Conservation (phyloP, 2,113 vertebrate genomes). For the Macquaria australasica region DNA sequence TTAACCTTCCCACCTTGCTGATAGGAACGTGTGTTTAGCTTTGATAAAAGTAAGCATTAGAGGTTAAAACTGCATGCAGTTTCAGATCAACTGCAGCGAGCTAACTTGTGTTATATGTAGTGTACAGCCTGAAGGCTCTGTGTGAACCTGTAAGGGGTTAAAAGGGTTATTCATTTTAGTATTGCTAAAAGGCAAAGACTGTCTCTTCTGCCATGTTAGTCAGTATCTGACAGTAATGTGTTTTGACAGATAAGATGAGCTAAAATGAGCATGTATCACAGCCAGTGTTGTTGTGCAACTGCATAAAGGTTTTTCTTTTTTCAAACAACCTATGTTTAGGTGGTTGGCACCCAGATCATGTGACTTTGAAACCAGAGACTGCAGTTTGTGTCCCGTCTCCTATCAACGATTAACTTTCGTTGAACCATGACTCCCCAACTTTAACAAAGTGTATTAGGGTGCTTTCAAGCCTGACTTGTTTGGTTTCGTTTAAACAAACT, state of each 20-base stretch:
- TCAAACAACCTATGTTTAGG: not conserved
- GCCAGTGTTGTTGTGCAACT: not conserved
- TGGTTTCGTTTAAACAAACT: not conserved
- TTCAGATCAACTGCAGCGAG: conserved; percentile 16
- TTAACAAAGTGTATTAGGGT: not conserved
- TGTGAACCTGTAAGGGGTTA: conserved; percentile 44
- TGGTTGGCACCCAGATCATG: not conserved
- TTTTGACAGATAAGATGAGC: conserved; percentile 27
- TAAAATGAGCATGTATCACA: conserved; percentile 8
- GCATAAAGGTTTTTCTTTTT: not conserved
- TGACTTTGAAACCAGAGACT: not conserved
- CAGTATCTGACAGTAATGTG: conserved; percentile 7
- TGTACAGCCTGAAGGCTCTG: conserved; percentile 23
- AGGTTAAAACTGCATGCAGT: conserved; percentile 16
- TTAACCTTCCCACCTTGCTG: conserved; percentile 53
- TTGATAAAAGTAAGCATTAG: conserved; percentile 7
- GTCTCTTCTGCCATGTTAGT: conserved; percentile 5
- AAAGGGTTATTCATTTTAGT: conserved; percentile 41
- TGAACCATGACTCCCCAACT: not conserved
- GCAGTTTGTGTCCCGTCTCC: not conserved
- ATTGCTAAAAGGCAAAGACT: conserved; percentile 18
- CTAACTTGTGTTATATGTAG: not conserved
- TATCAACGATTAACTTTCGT: not conserved
- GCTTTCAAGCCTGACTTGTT: not conserved
- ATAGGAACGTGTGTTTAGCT: conserved; percentile 31